A percentile compares a stretch with the other conserved stretches of the same genome.
Conservation (phyloP, 2,888 invertebrate species). For the Tipula confusa region DNA sequence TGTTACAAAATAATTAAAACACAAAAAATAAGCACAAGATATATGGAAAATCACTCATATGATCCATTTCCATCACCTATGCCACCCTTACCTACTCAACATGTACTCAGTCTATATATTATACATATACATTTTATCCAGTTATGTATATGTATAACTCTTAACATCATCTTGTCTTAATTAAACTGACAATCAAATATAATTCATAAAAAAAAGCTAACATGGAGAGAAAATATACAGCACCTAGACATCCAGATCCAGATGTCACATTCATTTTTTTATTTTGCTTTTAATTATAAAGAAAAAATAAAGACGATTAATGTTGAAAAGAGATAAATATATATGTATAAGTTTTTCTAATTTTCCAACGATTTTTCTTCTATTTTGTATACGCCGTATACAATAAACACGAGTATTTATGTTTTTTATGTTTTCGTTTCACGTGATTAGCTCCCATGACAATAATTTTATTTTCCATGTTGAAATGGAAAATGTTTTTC, state of each 20-base stretch:
- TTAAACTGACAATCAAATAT: conserved; percentile 25
- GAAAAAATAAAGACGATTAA: background rate
- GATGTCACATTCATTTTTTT: background rate
- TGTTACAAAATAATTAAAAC: background rate
- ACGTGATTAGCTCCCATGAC: conserved; percentile 25
- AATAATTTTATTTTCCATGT: background rate
- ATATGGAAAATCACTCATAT: background rate
- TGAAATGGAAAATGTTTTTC: background rate
- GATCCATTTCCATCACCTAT: background rate
- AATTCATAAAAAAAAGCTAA: background rate
- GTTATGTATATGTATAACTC: background rate
- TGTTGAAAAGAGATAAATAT: background rate
- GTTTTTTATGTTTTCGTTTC: background rate
- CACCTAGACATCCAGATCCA: background rate
- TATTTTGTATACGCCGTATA: background rate
- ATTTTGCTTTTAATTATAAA: conserved; percentile 14
- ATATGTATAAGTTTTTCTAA: background rate
- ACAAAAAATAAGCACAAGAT: background rate
- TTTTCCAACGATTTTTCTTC: background rate
- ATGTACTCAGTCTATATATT: background rate
- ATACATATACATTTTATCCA: background rate
- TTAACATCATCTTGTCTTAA: conserved; percentile 25
- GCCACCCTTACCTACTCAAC: background rate
- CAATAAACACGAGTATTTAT: background rate
- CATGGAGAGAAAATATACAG: background rate